A percentile compares a stretch with the other conserved stretches of the same genome.
phyloP scores from a whole-genome alignment of 2,888 invertebrate genomes.

The Perdita meconis region DNA sequence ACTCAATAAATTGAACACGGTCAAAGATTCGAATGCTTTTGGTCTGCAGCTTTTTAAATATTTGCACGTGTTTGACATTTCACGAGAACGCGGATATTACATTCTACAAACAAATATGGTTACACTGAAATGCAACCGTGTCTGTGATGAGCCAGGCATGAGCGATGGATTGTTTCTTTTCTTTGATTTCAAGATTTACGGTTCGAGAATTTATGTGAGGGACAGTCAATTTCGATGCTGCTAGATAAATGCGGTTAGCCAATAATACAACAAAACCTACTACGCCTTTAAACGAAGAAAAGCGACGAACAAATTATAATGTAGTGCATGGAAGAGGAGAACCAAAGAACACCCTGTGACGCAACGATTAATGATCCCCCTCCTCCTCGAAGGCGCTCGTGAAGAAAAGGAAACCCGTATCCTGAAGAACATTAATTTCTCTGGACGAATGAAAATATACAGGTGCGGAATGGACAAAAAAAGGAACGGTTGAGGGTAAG shows the following conservation, averaged over 20 bases:
- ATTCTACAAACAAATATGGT: background rate
- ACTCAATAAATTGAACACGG: conserved; percentile 24
- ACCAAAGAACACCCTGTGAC: no score
- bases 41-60: background rate
- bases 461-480: conserved; percentile 21
- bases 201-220: no score
- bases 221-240: no score
- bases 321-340: no score
- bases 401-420: conserved; percentile 26
- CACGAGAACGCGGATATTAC: background rate
- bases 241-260: no score
- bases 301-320: no score
- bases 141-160: no score
- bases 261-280: no score
- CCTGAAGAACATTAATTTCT: conserved; percentile 40
- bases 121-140: background rate
- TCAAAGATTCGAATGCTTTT: background rate
- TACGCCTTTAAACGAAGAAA: no score
- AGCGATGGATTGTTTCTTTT: no score
- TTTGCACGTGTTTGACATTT: conserved; percentile 1
- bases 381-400: background rate
- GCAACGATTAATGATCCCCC: conserved; percentile 41
- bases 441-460: conserved; percentile 47
- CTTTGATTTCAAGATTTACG: no score
- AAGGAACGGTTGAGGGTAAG: background rate